Evolutionary conservation across 2,888 invertebrate species (phyloP).

Genomic region (Aporophyla lueneburgensis): DNA sequence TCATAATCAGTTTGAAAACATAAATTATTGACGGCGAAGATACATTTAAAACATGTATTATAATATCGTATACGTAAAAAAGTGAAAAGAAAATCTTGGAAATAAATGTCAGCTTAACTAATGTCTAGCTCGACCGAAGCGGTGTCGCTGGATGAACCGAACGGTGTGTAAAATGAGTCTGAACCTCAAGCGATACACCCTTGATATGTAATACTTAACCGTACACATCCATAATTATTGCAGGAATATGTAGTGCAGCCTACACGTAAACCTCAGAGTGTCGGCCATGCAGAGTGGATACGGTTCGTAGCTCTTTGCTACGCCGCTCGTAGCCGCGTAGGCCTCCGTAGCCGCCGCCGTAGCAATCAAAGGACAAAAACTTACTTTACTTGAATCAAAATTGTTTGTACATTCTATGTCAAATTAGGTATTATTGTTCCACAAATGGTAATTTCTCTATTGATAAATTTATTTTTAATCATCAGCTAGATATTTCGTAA

Average conservation of each 20-base stretch:
- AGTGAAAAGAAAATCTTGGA: neutral
- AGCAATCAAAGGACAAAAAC: constrained; percentile 21
- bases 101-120: neutral
- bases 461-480: neutral
- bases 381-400: neutral
- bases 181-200: neutral
- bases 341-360: constrained; percentile 13
- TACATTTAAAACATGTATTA: neutral
- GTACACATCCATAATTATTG: neutral
- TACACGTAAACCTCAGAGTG: neutral
- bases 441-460: neutral
- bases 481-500: neutral
- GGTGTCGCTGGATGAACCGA: neutral
- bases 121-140: neutral
- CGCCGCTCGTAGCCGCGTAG: constrained; percentile 32
- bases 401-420: neutral
- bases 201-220: no score
- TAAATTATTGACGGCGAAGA: no score
- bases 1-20: neutral
- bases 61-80: neutral
- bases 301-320: constrained; percentile 40
- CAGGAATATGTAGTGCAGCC: neutral
- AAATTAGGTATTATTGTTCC: neutral
- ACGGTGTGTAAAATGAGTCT: neutral
- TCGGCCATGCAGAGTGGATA: neutral